phyloP scores from a whole-genome alignment of 2,797 vertebrate species.

The Neomorphus geoffroyi region DNA sequence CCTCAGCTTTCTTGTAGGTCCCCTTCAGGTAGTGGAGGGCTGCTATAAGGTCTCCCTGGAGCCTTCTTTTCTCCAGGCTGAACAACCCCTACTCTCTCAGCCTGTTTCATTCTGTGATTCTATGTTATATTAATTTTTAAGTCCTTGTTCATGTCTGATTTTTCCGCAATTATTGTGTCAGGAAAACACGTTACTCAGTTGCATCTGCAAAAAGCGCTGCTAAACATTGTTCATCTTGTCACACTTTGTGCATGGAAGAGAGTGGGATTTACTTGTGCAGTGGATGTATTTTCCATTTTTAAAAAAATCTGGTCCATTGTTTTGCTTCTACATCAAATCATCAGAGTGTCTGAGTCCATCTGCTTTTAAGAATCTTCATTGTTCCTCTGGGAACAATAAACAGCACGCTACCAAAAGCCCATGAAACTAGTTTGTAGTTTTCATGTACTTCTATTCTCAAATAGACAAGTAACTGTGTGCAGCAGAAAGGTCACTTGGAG shows the following conservation, averaged over 20 bases:
- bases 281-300: slow-evolving; percentile 42
- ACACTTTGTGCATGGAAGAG: not conserved
- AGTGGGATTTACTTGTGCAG: not conserved
- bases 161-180: not conserved
- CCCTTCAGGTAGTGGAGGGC: no score
- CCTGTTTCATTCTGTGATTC: no score
- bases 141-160: not conserved
- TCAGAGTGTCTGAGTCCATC: not conserved
- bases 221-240: not conserved
- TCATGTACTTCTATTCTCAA: slow-evolving; percentile 4
- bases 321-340: slow-evolving; percentile 32
- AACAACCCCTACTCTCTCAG: no score
- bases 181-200: not conserved
- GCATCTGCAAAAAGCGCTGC: not conserved
- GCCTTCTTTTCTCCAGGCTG: no score
- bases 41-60: no score
- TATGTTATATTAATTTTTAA: not conserved
- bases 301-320: slow-evolving; percentile 45
- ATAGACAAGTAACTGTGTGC: not conserved
- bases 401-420: slow-evolving; percentile 25
- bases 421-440: slow-evolving; percentile 12
- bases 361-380: slow-evolving; percentile 60
- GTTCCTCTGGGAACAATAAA: slow-evolving; percentile 45
- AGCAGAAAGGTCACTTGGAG: rapidly evolving
- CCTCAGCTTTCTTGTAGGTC: no score